A percentile compares a stretch with the other conserved stretches of the same genome.
Evolutionary conservation across 2,113 vertebrate genomes (phyloP).

Genomic region (Ellobius talpinus): DNA sequence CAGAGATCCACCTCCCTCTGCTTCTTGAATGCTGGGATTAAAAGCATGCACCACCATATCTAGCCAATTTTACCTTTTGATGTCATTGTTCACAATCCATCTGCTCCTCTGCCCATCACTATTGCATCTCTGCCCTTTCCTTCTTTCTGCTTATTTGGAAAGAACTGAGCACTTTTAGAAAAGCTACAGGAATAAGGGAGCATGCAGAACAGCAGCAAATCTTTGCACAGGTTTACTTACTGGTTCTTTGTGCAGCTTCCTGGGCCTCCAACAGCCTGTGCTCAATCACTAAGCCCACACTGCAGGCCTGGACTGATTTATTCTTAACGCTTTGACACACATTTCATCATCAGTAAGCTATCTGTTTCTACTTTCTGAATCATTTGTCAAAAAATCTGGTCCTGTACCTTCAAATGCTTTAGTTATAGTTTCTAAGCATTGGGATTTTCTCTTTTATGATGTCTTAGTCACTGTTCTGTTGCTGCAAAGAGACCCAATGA

Average conservation of each 20-base stretch:
- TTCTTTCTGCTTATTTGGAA: not conserved
- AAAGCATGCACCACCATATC: too few species aligned
- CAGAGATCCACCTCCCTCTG: too few species aligned
- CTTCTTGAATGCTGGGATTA: too few species aligned
- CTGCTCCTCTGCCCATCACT: too few species aligned
- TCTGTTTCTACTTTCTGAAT: not conserved
- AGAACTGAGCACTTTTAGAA: not conserved
- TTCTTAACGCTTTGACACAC: not conserved
- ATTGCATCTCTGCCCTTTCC: too few species aligned
- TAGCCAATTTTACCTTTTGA: too few species aligned
- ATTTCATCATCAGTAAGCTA: not conserved
- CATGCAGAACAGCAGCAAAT: not conserved
- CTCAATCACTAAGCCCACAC: too few species aligned
- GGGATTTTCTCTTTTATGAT: not conserved
- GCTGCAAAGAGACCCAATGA: not conserved
- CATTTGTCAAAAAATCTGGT: not conserved
- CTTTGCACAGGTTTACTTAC: not conserved
- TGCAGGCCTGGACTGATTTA: not conserved
- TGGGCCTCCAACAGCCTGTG: too few species aligned
- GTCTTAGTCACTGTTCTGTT: not conserved
- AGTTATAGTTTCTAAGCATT: slow-evolving; percentile 10
- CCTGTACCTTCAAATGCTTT: slow-evolving; percentile 15
- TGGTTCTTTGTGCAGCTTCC: too few species aligned
- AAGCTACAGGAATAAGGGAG: not conserved
- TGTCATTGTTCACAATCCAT: too few species aligned